Base-by-base conservation (phyloP, 2,888 invertebrate genomes). In the Limnephilus lunatus region DNA sequence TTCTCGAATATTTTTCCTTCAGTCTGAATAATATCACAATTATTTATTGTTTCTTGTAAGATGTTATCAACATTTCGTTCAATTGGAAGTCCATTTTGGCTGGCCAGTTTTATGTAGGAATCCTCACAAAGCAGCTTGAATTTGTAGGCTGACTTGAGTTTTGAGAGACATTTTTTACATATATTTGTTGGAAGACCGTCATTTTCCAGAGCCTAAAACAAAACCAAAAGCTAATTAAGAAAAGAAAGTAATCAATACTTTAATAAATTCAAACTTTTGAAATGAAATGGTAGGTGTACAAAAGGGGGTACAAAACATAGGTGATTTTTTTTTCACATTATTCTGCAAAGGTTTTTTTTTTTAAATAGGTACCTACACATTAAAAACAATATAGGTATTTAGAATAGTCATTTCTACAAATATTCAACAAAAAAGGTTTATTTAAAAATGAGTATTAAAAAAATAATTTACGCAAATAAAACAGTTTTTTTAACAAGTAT, bases 81-180 rank as follows among this genome's bases (percentile, higher is more conserved):
- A 35, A 35, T 83, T 35, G 25, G 25, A 32, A 25, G 32, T 83
- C 25, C 35, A 48, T 31, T 48, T 53, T 68, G 87, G 53, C 53
- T 32, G 48, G 30, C 53, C 12, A 87, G 87, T 53, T 93, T 93
- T 9, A 31, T 19, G 85, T 90, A 89, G 11, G 93, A 93, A 15
- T 92, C 90, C 89, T 93, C 93, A 53, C 93, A 93, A 12, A 92
- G 88, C 3, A 90, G 80, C 90, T 89, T 91, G 53, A 93, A 93
- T 92, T 93, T 93, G 82, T 91, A 93, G 15, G 93, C 92, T 2
- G 91, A 87, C 86, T 90, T 91, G 44, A 93, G 80, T 85, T 92
- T 93, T 15, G 19, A 86, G 14, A 93, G 89, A 53, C 93, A 93
- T 82, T 88, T 92, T 83, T 90, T 89, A 85, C 93, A 93, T 53